Evolutionary conservation across 2,888 invertebrate species (phyloP), one percentile per base, ranked within the genome.

Genomic region (Tribolium freemani): DNA sequence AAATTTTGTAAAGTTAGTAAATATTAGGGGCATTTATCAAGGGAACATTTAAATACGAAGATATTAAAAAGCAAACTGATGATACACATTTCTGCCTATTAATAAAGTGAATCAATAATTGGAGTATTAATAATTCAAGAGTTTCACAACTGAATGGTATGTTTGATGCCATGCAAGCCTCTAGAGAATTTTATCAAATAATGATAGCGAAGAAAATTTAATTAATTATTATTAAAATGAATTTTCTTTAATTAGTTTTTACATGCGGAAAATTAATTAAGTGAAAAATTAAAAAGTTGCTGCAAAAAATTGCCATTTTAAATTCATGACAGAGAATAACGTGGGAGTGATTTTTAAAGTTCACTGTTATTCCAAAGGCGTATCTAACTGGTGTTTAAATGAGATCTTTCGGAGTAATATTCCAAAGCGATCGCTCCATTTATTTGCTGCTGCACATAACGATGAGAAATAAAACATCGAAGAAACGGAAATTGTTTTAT

Each of bases 181-280:
- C 16, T 26, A 11, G 66, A 51, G 66, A 45, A 20, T 54, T 26
- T 50, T 53, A 50, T 51, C 61, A 38, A 38, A 10, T 31, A n/a
- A 50, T 64, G 44, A 64, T 51, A 64, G 16, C 21, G 38, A 26
- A n/a, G 50, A 31, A 66, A 54, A 44, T 54, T 54, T 66, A 66
- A 66, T 66, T 54, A 66, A 54, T 66, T 66, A 54, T 66, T 66
- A 53, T 53, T 54, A 54, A 53, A 66, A 38, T 46, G 21, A 44
- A 44, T 66, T 21, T 50, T 30, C 31, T 31, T 21, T 38, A 48
- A 10, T 53, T 53, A 21, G 6, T 63, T 51, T 64, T 51, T 51
- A 30, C 53, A 64, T 54, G 64, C 64, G 16, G 21, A 21, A 64
- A 20, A 31, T 53, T 53, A 64, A 64, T 64, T 53, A 64, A 45